phyloP scores from a whole-genome alignment of 2,888 invertebrate genomes.

The Arrhopalites spinosus region DNA sequence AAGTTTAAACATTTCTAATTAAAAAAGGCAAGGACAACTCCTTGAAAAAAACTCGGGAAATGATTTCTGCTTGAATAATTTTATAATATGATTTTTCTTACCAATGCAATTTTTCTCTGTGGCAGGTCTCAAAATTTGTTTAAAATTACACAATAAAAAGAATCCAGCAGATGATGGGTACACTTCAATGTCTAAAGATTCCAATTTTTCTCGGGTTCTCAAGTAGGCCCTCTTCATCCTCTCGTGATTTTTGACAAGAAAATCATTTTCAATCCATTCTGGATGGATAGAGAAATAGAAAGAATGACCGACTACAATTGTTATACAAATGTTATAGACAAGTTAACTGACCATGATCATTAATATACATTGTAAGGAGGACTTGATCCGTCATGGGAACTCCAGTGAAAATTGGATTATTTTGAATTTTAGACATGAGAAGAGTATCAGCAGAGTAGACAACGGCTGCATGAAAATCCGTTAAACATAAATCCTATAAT shows the following conservation, averaged over 20 bases:
- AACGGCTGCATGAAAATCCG: slow-evolving; percentile 45
- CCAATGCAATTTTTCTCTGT: slow-evolving; percentile 25
- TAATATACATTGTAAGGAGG: slow-evolving; percentile 21
- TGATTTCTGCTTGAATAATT: neutral
- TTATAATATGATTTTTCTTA: neutral
- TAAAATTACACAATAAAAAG: slow-evolving; percentile 39
- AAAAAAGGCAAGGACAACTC: neutral
- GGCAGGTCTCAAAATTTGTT: neutral
- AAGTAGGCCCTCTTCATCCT: slow-evolving; percentile 37
- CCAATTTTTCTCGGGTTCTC: slow-evolving; percentile 33
- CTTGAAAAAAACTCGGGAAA: too few relatives aligned
- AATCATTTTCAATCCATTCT: slow-evolving; percentile 48
- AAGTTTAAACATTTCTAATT: slow-evolving; percentile 36
- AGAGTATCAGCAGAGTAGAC: slow-evolving; percentile 44
- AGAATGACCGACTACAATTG: too few relatives aligned
- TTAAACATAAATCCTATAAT: slow-evolving; percentile 49
- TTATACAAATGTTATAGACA: too few relatives aligned
- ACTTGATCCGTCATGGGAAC: slow-evolving; percentile 13
- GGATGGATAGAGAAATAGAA: too few relatives aligned
- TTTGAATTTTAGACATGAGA: slow-evolving; percentile 20
- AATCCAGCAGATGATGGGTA: slow-evolving; percentile 46
- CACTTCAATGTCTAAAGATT: slow-evolving; percentile 37
- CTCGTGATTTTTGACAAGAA: slow-evolving; percentile 42
- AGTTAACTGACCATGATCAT: slow-evolving; percentile 14
- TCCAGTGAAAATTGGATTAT: slow-evolving; percentile 1